Conservation (phyloP, 2,797 vertebrate species). For the Pangasius sanitwongsei region DNA sequence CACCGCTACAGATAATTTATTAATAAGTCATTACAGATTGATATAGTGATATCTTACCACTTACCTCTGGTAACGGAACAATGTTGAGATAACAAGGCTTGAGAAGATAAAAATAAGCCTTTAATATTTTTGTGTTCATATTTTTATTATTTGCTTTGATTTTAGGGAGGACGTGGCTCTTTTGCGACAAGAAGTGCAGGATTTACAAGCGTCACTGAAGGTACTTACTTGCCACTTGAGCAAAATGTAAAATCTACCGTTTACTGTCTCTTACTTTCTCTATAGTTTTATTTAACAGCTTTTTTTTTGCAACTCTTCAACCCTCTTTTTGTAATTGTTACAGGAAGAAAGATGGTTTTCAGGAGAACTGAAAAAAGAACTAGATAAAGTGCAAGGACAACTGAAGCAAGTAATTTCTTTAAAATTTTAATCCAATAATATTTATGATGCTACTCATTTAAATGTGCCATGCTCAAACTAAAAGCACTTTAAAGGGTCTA, state of each 20-base stretch:
- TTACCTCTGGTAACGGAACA: neutral
- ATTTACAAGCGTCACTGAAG: conserved; percentile 93
- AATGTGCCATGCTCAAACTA: neutral
- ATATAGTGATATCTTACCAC: no score
- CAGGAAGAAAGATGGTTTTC: conserved; percentile 99
- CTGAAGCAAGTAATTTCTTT: conserved; percentile 98
- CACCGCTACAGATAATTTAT: neutral
- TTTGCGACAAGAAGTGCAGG: conserved; percentile 93
- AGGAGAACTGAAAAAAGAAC: conserved; percentile 96
- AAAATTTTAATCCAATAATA: conserved; percentile 75
- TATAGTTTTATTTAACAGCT: neutral
- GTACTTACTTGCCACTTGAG: conserved; percentile 63
- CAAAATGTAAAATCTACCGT: neutral
- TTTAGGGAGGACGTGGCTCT: conserved; percentile 86
- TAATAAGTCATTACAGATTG: neutral
- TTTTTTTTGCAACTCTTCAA: neutral
- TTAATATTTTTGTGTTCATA: neutral
- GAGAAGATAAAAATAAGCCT: neutral
- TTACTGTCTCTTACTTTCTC: neutral
- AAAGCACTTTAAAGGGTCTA: neutral
- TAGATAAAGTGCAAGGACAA: conserved; percentile 97
- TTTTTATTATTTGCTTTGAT: conserved; percentile 22
- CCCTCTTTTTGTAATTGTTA: conserved; percentile 32
- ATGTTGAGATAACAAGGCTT: neutral
- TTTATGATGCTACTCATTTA: neutral